Percentiles rank a stretch among this genome's conserved stretches.
phyloP scores from a whole-genome alignment of 2,113 vertebrate species.

The Glaucidium brasilianum region DNA sequence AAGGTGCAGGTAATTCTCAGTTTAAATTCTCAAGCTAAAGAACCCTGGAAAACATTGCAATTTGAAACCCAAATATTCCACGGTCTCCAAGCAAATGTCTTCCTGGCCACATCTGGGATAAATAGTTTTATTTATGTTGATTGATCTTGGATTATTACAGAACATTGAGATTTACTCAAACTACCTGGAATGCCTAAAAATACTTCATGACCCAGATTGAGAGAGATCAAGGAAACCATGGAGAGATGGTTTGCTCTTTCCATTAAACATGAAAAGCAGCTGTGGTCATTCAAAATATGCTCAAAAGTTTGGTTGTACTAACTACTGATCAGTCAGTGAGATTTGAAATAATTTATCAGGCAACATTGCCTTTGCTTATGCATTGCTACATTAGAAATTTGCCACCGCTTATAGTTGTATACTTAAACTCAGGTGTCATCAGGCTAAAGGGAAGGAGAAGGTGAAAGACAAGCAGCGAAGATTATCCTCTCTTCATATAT shows the following conservation, averaged over 20 bases:
- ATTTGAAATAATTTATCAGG: neutral
- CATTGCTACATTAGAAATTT: neutral
- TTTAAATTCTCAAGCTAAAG: neutral
- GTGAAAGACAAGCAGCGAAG: neutral
- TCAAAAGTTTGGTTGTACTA: slow-evolving; percentile 23
- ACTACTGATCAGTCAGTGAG: neutral
- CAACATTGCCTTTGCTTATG: neutral
- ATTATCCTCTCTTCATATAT: neutral
- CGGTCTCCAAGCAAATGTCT: slow-evolving; percentile 48
- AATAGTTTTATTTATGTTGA: slow-evolving; percentile 63
- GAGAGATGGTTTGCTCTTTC: neutral
- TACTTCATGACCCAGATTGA: slow-evolving; percentile 17
- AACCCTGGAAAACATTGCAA: neutral
- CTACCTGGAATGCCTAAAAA: slow-evolving; percentile 14
- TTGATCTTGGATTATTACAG: slow-evolving; percentile 59
- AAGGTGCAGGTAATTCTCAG: neutral
- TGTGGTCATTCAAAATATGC: slow-evolving; percentile 8
- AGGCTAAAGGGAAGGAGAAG: neutral
- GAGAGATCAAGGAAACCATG: slow-evolving; percentile 25
- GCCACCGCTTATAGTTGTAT: neutral
- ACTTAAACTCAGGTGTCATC: neutral
- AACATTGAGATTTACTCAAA: slow-evolving; percentile 44
- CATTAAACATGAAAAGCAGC: slow-evolving; percentile 48
- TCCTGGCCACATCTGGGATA: slow-evolving; percentile 52
- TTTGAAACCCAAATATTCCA: slow-evolving; percentile 18